phyloP scores from a whole-genome alignment of 1,140 invertebrate genomes.

The Diorhabda carinulata region DNA sequence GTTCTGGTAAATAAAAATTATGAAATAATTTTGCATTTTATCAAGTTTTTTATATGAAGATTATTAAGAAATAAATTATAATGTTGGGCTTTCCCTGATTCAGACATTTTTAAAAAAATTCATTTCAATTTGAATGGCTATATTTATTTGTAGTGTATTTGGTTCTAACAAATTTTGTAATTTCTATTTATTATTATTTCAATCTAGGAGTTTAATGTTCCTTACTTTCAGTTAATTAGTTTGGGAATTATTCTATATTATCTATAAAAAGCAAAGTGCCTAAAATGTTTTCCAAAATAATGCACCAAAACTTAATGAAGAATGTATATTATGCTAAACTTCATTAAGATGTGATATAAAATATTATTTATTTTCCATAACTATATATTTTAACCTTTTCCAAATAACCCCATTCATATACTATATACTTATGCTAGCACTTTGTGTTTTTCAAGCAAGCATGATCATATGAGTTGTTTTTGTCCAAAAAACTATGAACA shows the following conservation, averaged over 20 bases:
- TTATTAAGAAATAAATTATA: too few species aligned
- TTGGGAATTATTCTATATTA: not conserved
- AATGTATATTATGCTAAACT: not conserved
- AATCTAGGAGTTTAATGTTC: not conserved
- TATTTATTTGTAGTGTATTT: too few species aligned
- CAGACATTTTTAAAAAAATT: too few species aligned
- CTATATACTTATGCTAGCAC: too few species aligned
- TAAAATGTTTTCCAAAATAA: not conserved
- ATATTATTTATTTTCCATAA: too few species aligned
- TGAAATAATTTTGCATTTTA: too few species aligned
- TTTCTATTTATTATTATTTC: not conserved
- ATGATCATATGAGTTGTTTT: not conserved
- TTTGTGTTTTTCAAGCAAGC: not conserved
- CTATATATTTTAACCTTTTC: too few species aligned
- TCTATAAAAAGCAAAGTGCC: not conserved
- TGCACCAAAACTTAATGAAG: not conserved
- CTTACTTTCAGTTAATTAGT: not conserved
- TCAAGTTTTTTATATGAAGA: too few species aligned
- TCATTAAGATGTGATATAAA: not conserved
- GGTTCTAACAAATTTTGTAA: too few species aligned
- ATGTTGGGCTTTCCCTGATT: too few species aligned
- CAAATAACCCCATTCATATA: not conserved
- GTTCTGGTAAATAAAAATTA: too few species aligned
- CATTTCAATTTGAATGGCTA: too few species aligned
- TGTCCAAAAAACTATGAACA: not conserved